Base-by-base conservation (phyloP, 2,797 vertebrate genomes). In the Malacoctenus gilli region DNA sequence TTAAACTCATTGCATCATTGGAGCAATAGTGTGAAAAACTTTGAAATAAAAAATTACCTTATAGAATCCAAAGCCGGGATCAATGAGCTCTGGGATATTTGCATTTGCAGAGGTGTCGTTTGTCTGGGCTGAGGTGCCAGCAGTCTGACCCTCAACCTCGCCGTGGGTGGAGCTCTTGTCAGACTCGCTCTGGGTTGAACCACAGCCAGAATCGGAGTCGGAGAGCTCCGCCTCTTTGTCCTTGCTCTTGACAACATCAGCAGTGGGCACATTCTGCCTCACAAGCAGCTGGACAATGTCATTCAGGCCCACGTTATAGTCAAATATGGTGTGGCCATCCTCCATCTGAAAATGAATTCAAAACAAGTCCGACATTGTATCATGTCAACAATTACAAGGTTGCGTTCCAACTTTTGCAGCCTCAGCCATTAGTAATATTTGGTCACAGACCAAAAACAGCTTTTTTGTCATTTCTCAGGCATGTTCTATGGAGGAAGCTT, bases 261-360 rank as follows among this genome's bases (percentile, higher is more conserved):
- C 62, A 1, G 84, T 46, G 0, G 93, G 72, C 10, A 48, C n/a
- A 67, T 88, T 89, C 78, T 95, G 95, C 38, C 96, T 91, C 1
- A 96, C 93, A 44, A 99, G 86, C 31, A 99, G 92, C 81, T 99
- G 97, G 7, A 99, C 96, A 0, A 96, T 98, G 40, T 99, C 96
- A 0, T 99, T 99, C 11, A 98, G 87, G 8, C 96, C 95, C 8
- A 99, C 96, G 0, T 89, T 97, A 40, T 99, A 99, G 65, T 99
- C 97, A 1, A 99, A 99, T 57, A 99, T 92, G 14, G 95, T 98
- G 82, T 99, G 97, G 1, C 96, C 95, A 0, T 98, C 94, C 64
- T 98, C 97, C 97, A 98, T 99, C 97, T 99, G 43, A 22, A 43
- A 43, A 8, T n/a, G n/a, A n/a, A n/a, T n/a, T n/a, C n/a, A n/a